These are phyloP conservation scores for Trichonephila inaurata DNA, from an alignment of 1,140 invertebrate genomes.

Conservation along the genomic window DNA sequence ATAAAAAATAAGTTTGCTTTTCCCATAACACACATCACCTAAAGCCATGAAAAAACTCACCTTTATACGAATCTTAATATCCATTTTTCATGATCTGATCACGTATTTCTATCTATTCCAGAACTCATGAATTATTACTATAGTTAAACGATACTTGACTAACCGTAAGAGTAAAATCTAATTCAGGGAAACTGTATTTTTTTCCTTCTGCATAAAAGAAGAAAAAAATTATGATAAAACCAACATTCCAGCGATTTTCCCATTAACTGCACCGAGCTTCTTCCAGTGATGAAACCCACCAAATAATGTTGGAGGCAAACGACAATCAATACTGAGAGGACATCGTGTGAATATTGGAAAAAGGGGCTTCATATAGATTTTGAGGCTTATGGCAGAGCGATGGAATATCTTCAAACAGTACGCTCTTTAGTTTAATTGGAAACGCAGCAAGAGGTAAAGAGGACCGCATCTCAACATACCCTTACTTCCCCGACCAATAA, in stretches of 20 bases:
- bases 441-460: neutral
- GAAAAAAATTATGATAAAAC: neutral
- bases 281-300: conserved; percentile 29
- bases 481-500: conserved; percentile 10
- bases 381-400: conserved; percentile 19
- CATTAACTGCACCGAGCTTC: conserved; percentile 40
- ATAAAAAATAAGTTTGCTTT: no score
- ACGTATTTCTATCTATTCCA: neutral
- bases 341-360: conserved; percentile 52
- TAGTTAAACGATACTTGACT: neutral
- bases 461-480: neutral
- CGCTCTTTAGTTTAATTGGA: conserved; percentile 54
- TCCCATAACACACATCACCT: no score
- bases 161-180: neutral
- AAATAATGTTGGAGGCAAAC: conserved; percentile 23
- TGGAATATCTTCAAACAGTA: neutral
- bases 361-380: conserved; percentile 22
- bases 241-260: conserved; percentile 36
- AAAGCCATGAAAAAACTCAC: no score
- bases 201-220: neutral
- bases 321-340: conserved; percentile 23
- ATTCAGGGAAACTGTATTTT: neutral
- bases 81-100: neutral
- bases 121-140: neutral
- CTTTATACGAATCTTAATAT: no score